Evolutionary conservation across 1,140 invertebrate species (phyloP).

Genomic region (Dysdera silvatica): DNA sequence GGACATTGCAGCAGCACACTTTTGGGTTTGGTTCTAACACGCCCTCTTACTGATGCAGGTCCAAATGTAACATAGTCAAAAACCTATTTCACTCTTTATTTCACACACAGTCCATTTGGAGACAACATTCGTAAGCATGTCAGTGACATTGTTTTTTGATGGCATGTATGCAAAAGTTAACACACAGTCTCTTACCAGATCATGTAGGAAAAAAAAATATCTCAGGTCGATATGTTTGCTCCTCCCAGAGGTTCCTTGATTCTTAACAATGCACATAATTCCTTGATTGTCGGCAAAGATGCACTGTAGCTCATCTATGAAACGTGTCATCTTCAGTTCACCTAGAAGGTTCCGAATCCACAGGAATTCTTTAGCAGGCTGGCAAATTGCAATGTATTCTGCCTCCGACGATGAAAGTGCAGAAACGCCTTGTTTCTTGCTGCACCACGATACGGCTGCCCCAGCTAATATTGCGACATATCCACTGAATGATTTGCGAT

Average conservation of each 20-base stretch:
- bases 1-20: too few species aligned
- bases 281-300: conserved; percentile 35
- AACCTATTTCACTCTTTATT: too few species aligned
- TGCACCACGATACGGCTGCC: conserved; percentile 47
- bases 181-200: conserved; percentile 29
- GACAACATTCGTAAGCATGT: conserved; percentile 22
- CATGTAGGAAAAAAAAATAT: conserved; percentile 40
- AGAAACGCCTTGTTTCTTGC: conserved; percentile 47
- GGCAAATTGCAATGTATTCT: conserved; percentile 44
- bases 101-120: background rate
- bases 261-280: conserved; percentile 38
- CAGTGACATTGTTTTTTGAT: conserved; percentile 9
- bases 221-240: conserved; percentile 44
- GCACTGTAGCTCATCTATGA: background rate
- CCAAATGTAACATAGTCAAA: too few species aligned
- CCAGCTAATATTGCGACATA: conserved; percentile 25
- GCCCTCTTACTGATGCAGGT: too few species aligned
- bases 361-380: conserved; percentile 42
- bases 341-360: conserved; percentile 37
- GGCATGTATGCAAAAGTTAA: background rate
- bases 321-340: background rate
- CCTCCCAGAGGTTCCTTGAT: conserved; percentile 41
- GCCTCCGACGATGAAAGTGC: conserved; percentile 46
- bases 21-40: too few species aligned
- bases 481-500: background rate